Evolutionary conservation across 2,888 invertebrate species (phyloP).

Genomic region (Leucania comma): DNA sequence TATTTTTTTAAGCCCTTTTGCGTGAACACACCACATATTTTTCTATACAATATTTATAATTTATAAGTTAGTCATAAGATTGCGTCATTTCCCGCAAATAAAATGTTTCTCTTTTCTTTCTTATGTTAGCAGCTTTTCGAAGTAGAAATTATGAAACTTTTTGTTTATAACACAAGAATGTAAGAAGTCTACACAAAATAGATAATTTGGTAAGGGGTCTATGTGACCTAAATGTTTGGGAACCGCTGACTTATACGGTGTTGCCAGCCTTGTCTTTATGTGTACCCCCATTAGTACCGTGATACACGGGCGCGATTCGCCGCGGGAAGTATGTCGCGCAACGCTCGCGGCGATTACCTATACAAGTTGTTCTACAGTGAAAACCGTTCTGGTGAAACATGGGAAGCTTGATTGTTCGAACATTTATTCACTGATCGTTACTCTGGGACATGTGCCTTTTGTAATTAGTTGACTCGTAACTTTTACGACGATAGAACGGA

Average conservation of each 20-base stretch:
- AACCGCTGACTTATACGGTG: slow-evolving; percentile 47
- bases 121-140: too few relatives aligned
- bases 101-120: too few relatives aligned
- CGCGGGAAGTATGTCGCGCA: slow-evolving; percentile 21
- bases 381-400: slow-evolving; percentile 41
- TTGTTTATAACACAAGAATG: too few relatives aligned
- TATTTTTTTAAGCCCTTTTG: too few relatives aligned
- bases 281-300: slow-evolving; percentile 29
- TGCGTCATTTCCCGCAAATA: too few relatives aligned
- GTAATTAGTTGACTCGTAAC: neutral
- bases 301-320: slow-evolving; percentile 24
- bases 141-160: too few relatives aligned
- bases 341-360: slow-evolving; percentile 16
- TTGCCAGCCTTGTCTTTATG: slow-evolving; percentile 42
- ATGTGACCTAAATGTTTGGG: neutral
- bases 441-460: slow-evolving; percentile 3
- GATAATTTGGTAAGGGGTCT: too few relatives aligned
- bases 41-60: too few relatives aligned
- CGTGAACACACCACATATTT: too few relatives aligned
- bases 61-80: too few relatives aligned
- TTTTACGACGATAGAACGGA: neutral
- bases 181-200: too few relatives aligned
- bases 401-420: slow-evolving; percentile 27
- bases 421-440: slow-evolving; percentile 35
- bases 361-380: slow-evolving; percentile 32